A percentile compares a stretch with the other conserved stretches of the same genome.
phyloP scores from a whole-genome alignment of 2,797 vertebrate genomes.

The Argentina silus region DNA sequence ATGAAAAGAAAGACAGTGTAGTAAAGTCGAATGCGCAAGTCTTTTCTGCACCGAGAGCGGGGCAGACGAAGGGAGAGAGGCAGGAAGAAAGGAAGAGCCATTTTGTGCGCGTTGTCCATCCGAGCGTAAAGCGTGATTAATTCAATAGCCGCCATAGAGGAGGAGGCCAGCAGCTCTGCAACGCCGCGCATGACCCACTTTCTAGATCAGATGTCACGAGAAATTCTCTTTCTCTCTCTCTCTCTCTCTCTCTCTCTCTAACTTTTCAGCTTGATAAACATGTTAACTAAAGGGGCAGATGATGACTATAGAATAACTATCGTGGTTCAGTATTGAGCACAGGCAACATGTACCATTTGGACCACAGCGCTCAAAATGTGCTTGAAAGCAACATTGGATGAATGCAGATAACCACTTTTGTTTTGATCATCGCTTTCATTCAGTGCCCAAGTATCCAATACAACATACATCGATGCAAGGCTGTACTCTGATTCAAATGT shows the following conservation, averaged over 20 bases:
- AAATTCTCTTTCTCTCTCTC: slow-evolving; percentile 45
- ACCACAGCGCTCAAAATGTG: background rate
- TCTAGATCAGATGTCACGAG: slow-evolving; percentile 83
- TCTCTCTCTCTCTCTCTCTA: background rate
- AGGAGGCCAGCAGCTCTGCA: slow-evolving; percentile 85
- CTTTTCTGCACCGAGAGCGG: slow-evolving; percentile 48
- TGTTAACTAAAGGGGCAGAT: background rate
- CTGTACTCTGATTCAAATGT: too few relatives aligned
- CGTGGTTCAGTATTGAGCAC: background rate
- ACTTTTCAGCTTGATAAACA: background rate
- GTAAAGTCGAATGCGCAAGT: slow-evolving; percentile 38
- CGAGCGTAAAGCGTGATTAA: slow-evolving; percentile 93
- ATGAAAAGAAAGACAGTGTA: slow-evolving; percentile 16
- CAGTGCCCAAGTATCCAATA: too few relatives aligned
- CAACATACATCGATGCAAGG: too few relatives aligned
- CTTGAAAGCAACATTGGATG: background rate
- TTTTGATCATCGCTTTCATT: background rate
- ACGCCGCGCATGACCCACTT: slow-evolving; percentile 91
- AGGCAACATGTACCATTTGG: background rate
- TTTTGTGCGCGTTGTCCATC: slow-evolving; percentile 76
- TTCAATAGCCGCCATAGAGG: slow-evolving; percentile 91
- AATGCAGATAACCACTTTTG: background rate
- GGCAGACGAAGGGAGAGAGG: background rate
- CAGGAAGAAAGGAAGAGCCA: slow-evolving; percentile 67
- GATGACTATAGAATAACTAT: too few relatives aligned